Evolutionary conservation across 2,113 vertebrate genomes (phyloP).

Genomic region (Bathybates hornii): DNA sequence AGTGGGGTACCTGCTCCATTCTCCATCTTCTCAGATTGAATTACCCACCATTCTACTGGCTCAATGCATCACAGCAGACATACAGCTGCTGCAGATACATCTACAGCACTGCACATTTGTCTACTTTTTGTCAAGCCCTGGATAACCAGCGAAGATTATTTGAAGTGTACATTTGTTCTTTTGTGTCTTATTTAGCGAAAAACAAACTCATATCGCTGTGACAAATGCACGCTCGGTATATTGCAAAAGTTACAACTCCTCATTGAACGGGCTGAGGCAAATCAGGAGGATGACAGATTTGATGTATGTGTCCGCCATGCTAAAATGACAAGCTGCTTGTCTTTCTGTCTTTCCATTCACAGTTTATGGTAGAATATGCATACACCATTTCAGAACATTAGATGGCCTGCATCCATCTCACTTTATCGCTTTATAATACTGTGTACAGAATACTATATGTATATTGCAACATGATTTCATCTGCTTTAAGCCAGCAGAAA

Average conservation of each 20-base stretch:
- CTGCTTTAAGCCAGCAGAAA: not conserved
- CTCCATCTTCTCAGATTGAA: constrained; percentile 23
- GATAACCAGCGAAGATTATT: not conserved
- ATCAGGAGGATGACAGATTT: not conserved
- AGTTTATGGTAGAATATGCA: not conserved
- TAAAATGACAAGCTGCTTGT: not conserved
- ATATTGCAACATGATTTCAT: not conserved
- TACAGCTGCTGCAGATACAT: not conserved
- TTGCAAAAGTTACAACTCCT: not conserved
- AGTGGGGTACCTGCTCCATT: constrained; percentile 18
- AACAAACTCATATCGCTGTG: not conserved
- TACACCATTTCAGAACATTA: not conserved
- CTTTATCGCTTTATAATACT: not conserved
- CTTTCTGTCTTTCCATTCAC: not conserved
- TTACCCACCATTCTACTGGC: constrained; percentile 32
- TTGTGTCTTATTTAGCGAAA: not conserved
- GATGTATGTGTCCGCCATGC: not conserved
- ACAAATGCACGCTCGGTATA: not conserved
- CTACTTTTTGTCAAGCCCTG: not conserved
- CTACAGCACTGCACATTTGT: not conserved
- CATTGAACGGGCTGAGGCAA: not conserved
- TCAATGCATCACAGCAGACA: constrained; percentile 41
- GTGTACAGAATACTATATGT: not conserved
- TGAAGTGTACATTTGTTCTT: not conserved
- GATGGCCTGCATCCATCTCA: not conserved